Conservation (phyloP, 2,888 invertebrate genomes). For the Ormyrus rosae region DNA sequence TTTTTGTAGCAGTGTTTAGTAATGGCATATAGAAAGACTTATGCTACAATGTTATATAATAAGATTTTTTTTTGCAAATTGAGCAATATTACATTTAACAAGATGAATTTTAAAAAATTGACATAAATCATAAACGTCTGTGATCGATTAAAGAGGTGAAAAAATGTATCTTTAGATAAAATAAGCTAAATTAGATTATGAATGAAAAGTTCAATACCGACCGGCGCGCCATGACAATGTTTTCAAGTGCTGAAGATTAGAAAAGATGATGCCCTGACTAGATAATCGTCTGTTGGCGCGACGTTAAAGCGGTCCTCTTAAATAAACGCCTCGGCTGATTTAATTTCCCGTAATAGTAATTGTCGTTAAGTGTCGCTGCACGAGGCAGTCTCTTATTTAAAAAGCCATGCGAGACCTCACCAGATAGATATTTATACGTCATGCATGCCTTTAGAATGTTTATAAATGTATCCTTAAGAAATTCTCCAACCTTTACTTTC, state of each 20-base stretch:
- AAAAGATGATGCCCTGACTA: conserved; percentile 63
- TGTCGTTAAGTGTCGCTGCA: conserved; percentile 59
- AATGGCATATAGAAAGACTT: neutral
- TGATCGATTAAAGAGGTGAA: too few species aligned
- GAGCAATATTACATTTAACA: neutral
- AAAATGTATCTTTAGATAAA: neutral
- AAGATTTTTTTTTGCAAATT: neutral
- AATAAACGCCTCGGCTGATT: conserved; percentile 69
- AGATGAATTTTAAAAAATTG: neutral
- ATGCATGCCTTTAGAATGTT: too few species aligned
- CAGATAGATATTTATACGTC: conserved; percentile 12
- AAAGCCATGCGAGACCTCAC: conserved; percentile 24
- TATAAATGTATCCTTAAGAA: too few species aligned
- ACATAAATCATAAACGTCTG: too few species aligned
- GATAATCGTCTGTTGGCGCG: conserved; percentile 61
- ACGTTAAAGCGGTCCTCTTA: conserved; percentile 60
- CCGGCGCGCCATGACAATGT: neutral
- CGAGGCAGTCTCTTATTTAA: conserved; percentile 48
- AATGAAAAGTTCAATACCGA: conserved; percentile 16
- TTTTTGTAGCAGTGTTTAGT: neutral
- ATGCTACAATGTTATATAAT: neutral
- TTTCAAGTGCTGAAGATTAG: conserved; percentile 54
- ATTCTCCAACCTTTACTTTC: too few species aligned
- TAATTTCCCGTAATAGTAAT: conserved; percentile 72
- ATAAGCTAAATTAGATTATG: neutral